Base-by-base conservation (phyloP, 2,113 vertebrate genomes). In the Podilymbus podiceps region DNA sequence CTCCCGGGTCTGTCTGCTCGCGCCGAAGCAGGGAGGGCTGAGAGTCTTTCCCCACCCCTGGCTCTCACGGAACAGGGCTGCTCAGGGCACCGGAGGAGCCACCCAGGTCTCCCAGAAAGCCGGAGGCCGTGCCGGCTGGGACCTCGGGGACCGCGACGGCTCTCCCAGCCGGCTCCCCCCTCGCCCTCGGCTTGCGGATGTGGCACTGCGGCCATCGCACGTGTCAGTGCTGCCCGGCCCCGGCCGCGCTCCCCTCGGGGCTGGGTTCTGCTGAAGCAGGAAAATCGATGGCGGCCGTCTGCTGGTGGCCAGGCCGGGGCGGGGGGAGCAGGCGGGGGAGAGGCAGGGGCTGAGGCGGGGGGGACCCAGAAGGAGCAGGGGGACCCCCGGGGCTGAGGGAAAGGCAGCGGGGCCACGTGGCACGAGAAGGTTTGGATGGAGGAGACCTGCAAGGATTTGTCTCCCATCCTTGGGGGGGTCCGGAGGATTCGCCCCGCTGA, bases 121-220 rank as follows among this genome's bases (percentile, higher is more conserved):
- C 2, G 2, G 40, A 7, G 1, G 0, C 49, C 4, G 86, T 0
- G 2, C 19, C 12, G 71, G 14, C 1, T 5, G 59, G 44, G 72
- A 33, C 42, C 22, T 6, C 10, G 23, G 74, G 15, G 31, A 12
- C 4, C 2, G 3, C 2, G 21, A 23, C 21, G 13, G 25, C 52
- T 38, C 47, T 27, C 23, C 33, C n/a, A 11, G 22, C 1, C 6
- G 7, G 21, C 27, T 44, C 30, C 40, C 12, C 18, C 50, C 3
- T 8, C 9, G 8, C 24, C 58, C 63, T 31, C 4, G 3, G 56
- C 19, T 25, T 5, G 27, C 2, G 2, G 62, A 33, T 2, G 3
- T 2, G 6, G 18, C 22, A 4, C 50, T 35, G 0, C 49, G 40
- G 67, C 85, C 81, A 12, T 33, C 14, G 1, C 60, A 17, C 4